Percentiles rank a stretch among this genome's conserved stretches.
Evolutionary conservation across 1,140 invertebrate species (phyloP).

Genomic region (Nymphalis io): DNA sequence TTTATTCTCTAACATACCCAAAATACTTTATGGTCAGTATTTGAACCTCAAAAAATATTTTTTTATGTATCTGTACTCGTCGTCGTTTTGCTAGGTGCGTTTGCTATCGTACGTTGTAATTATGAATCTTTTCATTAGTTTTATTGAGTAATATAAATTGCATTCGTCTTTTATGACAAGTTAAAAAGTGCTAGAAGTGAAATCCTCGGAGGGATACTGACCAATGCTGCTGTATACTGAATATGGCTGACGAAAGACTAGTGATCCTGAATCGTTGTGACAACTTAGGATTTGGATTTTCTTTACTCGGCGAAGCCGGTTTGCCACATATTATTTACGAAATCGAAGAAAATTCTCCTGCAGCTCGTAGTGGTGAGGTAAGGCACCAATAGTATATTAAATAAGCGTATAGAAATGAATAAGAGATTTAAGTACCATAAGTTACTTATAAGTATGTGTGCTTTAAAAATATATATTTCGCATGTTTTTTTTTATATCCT

Average conservation of each 20-base stretch:
- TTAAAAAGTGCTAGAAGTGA: conserved; percentile 63
- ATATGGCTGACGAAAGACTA: conserved; percentile 93
- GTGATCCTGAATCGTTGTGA: conserved; percentile 91
- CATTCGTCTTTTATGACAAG: conserved; percentile 47
- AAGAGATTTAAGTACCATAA: background rate
- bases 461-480: background rate
- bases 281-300: conserved; percentile 93
- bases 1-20: background rate
- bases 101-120: conserved; percentile 70
- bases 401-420: background rate
- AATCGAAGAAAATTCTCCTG: conserved; percentile 94
- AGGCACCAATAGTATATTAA: conserved; percentile 54
- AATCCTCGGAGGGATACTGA: conserved; percentile 63
- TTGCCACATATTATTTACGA: conserved; percentile 95
- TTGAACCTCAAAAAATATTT: background rate
- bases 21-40: background rate
- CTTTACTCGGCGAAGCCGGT: conserved; percentile 91
- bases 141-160: conserved; percentile 52
- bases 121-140: conserved; percentile 68
- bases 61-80: conserved; percentile 40
- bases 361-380: conserved; percentile 93
- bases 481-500: background rate
- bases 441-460: background rate
- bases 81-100: conserved; percentile 74
- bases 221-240: conserved; percentile 80